phyloP scores from a whole-genome alignment of 2,797 vertebrate genomes.

The Lacerta viridis region DNA sequence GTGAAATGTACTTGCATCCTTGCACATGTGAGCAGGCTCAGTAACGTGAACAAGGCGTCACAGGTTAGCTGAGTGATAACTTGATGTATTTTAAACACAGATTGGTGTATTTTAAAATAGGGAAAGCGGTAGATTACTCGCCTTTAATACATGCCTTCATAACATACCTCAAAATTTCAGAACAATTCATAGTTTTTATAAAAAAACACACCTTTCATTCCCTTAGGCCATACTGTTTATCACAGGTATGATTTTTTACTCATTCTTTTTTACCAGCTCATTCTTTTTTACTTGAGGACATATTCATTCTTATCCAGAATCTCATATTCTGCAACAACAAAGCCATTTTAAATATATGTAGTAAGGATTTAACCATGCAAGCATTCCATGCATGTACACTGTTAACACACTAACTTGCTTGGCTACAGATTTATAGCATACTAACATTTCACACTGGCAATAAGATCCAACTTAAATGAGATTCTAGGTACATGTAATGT shows the following conservation, averaged over 20 bases:
- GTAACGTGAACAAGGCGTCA: not conserved
- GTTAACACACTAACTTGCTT: not conserved
- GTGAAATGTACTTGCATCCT: slow-evolving; percentile 40
- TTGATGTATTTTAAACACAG: slow-evolving; percentile 49
- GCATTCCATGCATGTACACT: not conserved
- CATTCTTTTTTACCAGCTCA: not conserved
- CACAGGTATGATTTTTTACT: not conserved
- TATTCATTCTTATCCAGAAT: slow-evolving; percentile 10
- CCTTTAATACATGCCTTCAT: slow-evolving; percentile 34
- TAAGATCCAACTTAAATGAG: not conserved
- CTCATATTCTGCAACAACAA: not conserved
- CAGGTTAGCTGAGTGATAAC: slow-evolving; percentile 31
- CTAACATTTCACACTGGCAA: not conserved
- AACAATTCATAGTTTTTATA: slow-evolving; percentile 48
- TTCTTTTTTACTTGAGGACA: not conserved
- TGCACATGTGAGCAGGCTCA: slow-evolving; percentile 59
- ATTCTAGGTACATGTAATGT: not conserved
- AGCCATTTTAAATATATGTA: not conserved
- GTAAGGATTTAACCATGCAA: not conserved
- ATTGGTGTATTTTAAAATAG: slow-evolving; percentile 37
- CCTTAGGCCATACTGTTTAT: slow-evolving; percentile 51
- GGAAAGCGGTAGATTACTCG: slow-evolving; percentile 56
- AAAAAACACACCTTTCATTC: slow-evolving; percentile 51
- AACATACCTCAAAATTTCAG: slow-evolving; percentile 43
- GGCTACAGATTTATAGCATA: not conserved